Evolutionary conservation across 2,113 vertebrate species (phyloP).

Genomic region (Chloebia gouldiae): DNA sequence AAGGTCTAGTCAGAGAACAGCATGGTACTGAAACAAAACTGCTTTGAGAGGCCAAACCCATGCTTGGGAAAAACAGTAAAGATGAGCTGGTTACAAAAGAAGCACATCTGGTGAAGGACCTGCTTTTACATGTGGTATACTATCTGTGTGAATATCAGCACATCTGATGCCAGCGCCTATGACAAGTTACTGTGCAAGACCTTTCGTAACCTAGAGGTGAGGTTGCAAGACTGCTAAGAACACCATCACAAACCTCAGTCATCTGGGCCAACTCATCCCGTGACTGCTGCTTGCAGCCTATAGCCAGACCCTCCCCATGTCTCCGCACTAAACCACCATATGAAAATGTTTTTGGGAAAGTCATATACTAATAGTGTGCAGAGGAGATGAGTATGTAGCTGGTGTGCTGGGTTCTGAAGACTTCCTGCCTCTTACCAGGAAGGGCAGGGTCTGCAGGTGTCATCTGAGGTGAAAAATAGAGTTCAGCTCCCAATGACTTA

Average conservation of each 20-base stretch:
- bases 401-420: not conserved
- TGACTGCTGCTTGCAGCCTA: not conserved
- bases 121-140: not conserved
- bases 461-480: slow-evolving; percentile 10
- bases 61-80: not conserved
- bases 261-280: not conserved
- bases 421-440: slow-evolving; percentile 54
- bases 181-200: not conserved
- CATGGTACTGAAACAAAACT: not conserved
- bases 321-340: not conserved
- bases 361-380: not conserved
- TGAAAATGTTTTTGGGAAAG: not conserved
- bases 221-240: not conserved
- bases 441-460: slow-evolving; percentile 52
- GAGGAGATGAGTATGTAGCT: not conserved
- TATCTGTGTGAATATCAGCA: slow-evolving; percentile 42
- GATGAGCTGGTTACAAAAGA: slow-evolving; percentile 7
- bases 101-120: not conserved
- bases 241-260: not conserved
- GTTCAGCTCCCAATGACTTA: not conserved
- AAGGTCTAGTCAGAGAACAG: not conserved
- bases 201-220: slow-evolving; percentile 3
- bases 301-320: not conserved
- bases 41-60: not conserved
- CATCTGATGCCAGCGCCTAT: not conserved